Percentiles rank a stretch among this genome's conserved stretches.
Evolutionary conservation across 2,888 invertebrate species (phyloP).

Genomic region (Nasonovia ribisnigri): DNA sequence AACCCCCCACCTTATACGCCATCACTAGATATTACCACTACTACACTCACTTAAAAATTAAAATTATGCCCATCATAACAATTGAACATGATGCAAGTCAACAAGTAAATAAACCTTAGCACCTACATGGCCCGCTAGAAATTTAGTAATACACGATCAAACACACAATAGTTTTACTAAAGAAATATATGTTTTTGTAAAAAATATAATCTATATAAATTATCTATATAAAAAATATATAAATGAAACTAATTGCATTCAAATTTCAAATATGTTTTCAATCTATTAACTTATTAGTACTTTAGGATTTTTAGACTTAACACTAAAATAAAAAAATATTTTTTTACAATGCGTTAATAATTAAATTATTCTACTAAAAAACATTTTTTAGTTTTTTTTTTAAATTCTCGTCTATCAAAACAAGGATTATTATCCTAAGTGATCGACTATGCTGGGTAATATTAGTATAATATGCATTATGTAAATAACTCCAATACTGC

Average conservation of each 20-base stretch:
- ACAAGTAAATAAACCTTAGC: neutral
- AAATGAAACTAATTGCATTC: neutral
- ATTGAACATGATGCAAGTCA: neutral
- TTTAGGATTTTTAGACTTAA: too few relatives aligned
- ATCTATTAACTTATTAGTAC: too few relatives aligned
- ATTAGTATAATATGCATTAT: neutral
- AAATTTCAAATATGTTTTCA: too few relatives aligned
- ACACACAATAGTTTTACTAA: neutral
- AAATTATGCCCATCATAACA: neutral
- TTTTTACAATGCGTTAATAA: neutral
- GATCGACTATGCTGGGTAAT: neutral
- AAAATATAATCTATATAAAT: neutral
- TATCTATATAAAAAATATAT: neutral
- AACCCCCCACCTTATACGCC: too few relatives aligned
- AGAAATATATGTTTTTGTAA: neutral
- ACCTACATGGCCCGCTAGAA: neutral
- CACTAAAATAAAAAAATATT: too few relatives aligned
- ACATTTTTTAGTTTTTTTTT: neutral
- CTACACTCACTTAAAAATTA: neutral
- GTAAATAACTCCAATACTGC: neutral
- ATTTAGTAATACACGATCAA: neutral
- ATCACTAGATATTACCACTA: neutral
- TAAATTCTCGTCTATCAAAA: neutral
- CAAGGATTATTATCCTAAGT: neutral
- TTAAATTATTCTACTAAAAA: neutral